These are phyloP conservation scores for Hyperopisus bebe DNA, from an alignment of 2,113 vertebrate genomes.

Conservation along the genomic window DNA sequence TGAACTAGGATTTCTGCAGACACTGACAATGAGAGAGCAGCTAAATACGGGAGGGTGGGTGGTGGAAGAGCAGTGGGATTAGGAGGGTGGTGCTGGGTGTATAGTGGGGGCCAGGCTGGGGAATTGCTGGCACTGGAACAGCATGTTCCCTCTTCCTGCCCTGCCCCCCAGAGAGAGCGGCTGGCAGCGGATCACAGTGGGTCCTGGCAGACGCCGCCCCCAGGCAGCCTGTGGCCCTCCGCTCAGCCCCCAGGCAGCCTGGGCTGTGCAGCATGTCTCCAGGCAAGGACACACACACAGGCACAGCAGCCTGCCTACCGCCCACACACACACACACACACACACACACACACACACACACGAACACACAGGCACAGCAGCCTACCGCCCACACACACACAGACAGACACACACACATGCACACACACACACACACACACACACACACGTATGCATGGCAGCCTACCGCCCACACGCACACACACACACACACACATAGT, in stretches of 20 bases:
- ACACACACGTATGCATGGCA: no score
- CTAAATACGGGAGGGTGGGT: background rate
- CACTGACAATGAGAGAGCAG: background rate
- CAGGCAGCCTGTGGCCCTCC: constrained; percentile 44
- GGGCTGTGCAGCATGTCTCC: background rate
- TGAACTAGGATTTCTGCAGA: background rate
- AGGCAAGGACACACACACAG: background rate
- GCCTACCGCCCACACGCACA: background rate
- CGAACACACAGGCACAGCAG: no score
- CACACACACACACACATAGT: background rate
- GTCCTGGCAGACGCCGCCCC: constrained; percentile 53
- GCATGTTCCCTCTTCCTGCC: constrained; percentile 57
- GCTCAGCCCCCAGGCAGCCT: constrained; percentile 31
- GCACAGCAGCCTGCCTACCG: background rate
- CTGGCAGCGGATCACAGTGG: constrained; percentile 61
- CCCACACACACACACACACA: background rate
- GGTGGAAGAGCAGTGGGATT: background rate
- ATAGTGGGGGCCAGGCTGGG: constrained; percentile 5
- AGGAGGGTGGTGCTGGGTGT: background rate
- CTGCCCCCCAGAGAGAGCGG: constrained; percentile 59
- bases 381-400: no score
- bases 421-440: no score
- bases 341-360: background rate
- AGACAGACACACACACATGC: no score
- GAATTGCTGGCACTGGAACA: constrained; percentile 57